Evolutionary conservation across 2,113 vertebrate species (phyloP), one percentile per base, ranked within the genome.

Genomic region (Rhadina sibilatrix): DNA sequence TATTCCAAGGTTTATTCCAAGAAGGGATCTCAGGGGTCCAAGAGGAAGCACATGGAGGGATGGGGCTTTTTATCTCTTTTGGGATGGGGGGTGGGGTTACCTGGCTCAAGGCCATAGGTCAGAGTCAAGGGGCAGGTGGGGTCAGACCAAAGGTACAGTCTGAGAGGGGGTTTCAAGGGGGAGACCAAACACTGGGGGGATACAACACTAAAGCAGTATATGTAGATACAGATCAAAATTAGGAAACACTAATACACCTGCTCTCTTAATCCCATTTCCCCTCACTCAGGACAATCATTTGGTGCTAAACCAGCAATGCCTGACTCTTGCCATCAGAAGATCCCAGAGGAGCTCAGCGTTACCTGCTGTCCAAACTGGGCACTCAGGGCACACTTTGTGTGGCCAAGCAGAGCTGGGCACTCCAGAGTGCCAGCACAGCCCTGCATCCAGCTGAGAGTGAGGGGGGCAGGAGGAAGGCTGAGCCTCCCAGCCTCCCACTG

Each of bases 391-490:
- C 61, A 40, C 16, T 8, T 40, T 14, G 40, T 40, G 4, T 15
- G 20, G 44, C 56, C 80, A 24, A 6, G 57, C 4, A 65, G 60
- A 20, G 9, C 22, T 19, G 0, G 0, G 19, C 35, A 37, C 6
- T 59, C 6, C 49, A 50, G 22, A 74, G 60, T 10, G 24, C 37
- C 23, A 49, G 70, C 2, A 4, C 31, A 49, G 40, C 6, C n/a
- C 25, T 44, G 19, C 14, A 12, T 0, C 33, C 21, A 3, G 46
- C 8, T 4, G 30, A 27, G 12, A 9, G 7, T 1, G 16, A 7
- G 18, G 14, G 4, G 46, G 12, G 1, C 19, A 16, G 37, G 15
- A 27, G 12, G 19, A 27, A 23, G 28, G 59, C 25, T 61, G 59
- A 90, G 44, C 56, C 38, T 35, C 44, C n/a, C 40, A 47, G 30